Base-by-base conservation (phyloP, 2,113 vertebrate genomes). In the Myotis brandtii region DNA sequence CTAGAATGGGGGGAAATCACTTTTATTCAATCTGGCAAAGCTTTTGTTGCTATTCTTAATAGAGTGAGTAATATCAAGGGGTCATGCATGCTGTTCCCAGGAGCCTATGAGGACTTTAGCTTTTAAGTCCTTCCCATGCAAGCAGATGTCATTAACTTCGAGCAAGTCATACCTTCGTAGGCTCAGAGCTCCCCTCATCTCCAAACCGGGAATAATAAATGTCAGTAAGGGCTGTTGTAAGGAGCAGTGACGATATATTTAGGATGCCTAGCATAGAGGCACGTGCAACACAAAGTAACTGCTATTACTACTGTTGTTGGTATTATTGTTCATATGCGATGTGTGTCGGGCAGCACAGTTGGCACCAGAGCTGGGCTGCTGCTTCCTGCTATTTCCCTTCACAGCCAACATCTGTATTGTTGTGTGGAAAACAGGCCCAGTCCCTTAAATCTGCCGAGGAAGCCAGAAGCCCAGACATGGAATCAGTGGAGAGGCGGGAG, bases 241-340 rank as follows among this genome's bases (percentile, higher is more conserved):
- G 54, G 66, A 81, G 37, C 9, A 8, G 64, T 16, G 30, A 5
- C 7, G 13, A 9, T 11, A 16, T 23, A 9, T 13, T 37, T 25
- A 23, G 59, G 48, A 34, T 20, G 23, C 34, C 40, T 52, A 23
- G 27, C 30, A 1, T 8, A 72, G 32, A 69, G 43, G n/a, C 12
- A 2, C 43, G 3, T 0, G 2, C 9, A 2, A 10, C 23, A 4
- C 30, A 0, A 13, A 27, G 3, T 7, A 23, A 27, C 32, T 21
- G 32, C n/a, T 10, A 0, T 32, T 25, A 4, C 18, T 50, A 3
- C 9, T 64, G 79, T 9, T 16, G 30, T 5, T 27, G 25, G 6
- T 66, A 5, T 11, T 25, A 13, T 30, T 50, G 8, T 27, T 72
- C 54, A 2, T 1, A 2, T 0, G 20, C 0, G 6, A 8, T 14